Evolutionary conservation across 2,888 invertebrate species (phyloP).

Genomic region (Parapristionchus giblindavisi): DNA sequence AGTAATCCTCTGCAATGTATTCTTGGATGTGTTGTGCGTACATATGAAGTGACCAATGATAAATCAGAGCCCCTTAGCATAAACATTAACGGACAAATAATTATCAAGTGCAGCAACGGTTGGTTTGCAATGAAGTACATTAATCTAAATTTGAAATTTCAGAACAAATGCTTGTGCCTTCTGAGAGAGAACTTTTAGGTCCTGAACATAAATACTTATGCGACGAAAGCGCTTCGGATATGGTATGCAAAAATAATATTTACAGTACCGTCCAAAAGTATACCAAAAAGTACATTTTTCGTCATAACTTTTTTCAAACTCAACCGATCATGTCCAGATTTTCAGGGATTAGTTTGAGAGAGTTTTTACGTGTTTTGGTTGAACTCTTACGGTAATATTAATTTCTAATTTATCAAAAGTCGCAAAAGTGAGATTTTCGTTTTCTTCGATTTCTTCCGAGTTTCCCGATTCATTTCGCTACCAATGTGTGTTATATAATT

Average conservation of each 20-base stretch:
- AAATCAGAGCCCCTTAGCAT: not conserved
- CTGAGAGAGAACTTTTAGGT: not conserved
- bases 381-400: no score
- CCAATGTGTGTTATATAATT: no score
- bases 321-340: no score
- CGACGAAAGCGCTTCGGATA: constrained; percentile 12
- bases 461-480: no score
- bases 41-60: not conserved
- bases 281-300: no score
- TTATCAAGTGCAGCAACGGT: not conserved
- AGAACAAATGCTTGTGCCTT: not conserved
- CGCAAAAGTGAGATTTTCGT: no score
- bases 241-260: not conserved
- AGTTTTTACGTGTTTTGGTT: no score
- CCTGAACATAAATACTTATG: constrained; percentile 30
- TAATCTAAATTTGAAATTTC: not conserved
- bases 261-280: no score
- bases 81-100: not conserved
- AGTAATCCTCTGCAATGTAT: not conserved
- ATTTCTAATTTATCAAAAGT: no score
- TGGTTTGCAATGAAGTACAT: not conserved
- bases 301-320: no score
- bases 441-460: no score
- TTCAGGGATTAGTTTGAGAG: no score
- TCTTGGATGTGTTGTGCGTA: not conserved